Evolutionary conservation across 2,113 vertebrate species (phyloP).

Genomic region (Oryzias javanicus): DNA sequence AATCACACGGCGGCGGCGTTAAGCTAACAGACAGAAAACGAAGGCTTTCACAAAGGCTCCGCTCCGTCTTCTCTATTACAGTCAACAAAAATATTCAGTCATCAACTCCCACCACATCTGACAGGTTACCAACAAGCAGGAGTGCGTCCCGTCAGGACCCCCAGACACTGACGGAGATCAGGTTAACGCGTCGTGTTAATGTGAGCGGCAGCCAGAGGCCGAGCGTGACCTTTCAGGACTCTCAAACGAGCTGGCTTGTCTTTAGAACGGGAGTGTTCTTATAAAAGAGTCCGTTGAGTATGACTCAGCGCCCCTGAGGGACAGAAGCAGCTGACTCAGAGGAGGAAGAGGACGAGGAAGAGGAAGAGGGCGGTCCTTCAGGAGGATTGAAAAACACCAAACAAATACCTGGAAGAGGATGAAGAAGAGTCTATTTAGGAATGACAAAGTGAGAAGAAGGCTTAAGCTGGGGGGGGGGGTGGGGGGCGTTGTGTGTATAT

Average conservation of each 20-base stretch:
- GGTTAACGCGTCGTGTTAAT: conserved; percentile 62
- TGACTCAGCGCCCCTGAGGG: conserved; percentile 51
- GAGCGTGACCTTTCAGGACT: conserved; percentile 53
- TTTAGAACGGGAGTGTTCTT: conserved; percentile 53
- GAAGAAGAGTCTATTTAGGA: background rate
- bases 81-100: too few species aligned
- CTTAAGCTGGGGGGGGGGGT: background rate
- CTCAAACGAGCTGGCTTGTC: conserved; percentile 48
- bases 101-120: background rate
- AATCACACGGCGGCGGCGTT: too few species aligned
- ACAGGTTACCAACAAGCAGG: conserved; percentile 10
- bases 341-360: conserved; percentile 25
- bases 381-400: conserved; percentile 6
- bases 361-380: conserved; percentile 2
- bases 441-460: conserved; percentile 6
- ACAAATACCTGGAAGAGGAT: background rate
- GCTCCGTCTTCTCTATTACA: too few species aligned
- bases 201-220: conserved; percentile 62
- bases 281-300: conserved; percentile 35
- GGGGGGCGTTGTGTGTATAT: background rate
- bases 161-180: conserved; percentile 48
- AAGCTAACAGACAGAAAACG: too few species aligned
- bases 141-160: conserved; percentile 36
- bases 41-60: too few species aligned
- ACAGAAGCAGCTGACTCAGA: conserved; percentile 32